These are phyloP conservation scores for Xestobium rufovillosum DNA, from an alignment of 2,888 invertebrate species.

Conservation along the genomic window DNA sequence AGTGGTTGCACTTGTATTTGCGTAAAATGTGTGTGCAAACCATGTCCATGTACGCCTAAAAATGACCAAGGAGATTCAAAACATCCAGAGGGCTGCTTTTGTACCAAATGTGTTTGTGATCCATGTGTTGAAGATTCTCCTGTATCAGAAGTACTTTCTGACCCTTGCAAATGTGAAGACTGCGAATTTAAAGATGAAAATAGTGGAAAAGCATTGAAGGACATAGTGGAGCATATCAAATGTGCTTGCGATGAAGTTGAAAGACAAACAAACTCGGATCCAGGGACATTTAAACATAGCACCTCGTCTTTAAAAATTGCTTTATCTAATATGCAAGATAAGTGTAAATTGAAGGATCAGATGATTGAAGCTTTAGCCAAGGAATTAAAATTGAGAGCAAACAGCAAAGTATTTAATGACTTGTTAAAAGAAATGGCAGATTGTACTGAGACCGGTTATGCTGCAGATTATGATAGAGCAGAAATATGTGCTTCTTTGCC, in stretches of 20 bases:
- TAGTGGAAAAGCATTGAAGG: conserved; percentile 14
- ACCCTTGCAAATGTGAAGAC: conserved; percentile 3
- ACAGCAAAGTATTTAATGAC: conserved; percentile 18
- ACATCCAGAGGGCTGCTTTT: too few species aligned
- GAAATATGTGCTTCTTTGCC: conserved; percentile 16
- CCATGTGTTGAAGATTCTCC: conserved; percentile 1
- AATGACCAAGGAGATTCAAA: too few species aligned
- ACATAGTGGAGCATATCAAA: conserved; percentile 20
- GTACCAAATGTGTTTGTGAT: background rate
- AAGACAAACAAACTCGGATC: conserved; percentile 10
- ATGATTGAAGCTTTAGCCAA: conserved; percentile 26
- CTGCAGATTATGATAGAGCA: conserved; percentile 15
- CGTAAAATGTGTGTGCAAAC: too few species aligned
- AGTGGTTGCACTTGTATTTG: too few species aligned
- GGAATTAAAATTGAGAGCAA: conserved; percentile 22
- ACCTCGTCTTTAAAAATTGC: conserved; percentile 18
- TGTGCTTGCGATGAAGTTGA: conserved; percentile 24
- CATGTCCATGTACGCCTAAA: too few species aligned
- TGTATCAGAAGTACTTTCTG: too few species aligned
- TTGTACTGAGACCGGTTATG: conserved; percentile 6
- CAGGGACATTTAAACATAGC: conserved; percentile 9
- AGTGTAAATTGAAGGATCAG: conserved; percentile 27
- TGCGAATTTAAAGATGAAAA: background rate
- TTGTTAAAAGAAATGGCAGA: conserved; percentile 16
- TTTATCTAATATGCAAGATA: conserved; percentile 23